A percentile compares a stretch with the other conserved stretches of the same genome.
Evolutionary conservation across 2,888 invertebrate genomes (phyloP).

Genomic region (Synergus japonicus): DNA sequence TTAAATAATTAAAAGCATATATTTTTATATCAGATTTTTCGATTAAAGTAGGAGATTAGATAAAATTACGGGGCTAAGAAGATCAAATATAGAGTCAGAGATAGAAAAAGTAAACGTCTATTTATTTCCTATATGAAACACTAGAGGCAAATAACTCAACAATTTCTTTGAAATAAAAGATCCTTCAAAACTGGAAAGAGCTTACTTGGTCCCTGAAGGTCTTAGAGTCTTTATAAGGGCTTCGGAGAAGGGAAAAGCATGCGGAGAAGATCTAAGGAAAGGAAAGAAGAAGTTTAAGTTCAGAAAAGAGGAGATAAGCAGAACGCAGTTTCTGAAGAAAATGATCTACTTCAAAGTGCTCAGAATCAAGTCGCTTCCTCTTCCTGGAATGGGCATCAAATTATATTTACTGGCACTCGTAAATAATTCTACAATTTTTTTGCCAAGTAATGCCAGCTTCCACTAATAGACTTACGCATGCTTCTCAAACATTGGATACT

Average conservation of each 20-base stretch:
- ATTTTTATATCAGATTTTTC: not conserved
- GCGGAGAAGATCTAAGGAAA: not conserved
- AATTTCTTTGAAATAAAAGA: not conserved
- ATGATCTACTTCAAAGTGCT: constrained; percentile 20
- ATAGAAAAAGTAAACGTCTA: not conserved
- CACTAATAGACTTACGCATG: no score
- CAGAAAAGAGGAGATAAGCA: not conserved
- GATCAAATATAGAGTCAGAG: not conserved
- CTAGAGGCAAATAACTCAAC: not conserved
- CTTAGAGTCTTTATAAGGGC: not conserved
- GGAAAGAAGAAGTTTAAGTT: not conserved
- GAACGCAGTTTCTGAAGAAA: constrained; percentile 5
- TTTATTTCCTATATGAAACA: constrained; percentile 2
- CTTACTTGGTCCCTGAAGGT: not conserved
- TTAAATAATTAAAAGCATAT: not conserved
- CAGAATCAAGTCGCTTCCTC: constrained; percentile 23
- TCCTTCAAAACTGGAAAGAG: constrained; percentile 1
- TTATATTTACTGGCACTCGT: constrained; percentile 5
- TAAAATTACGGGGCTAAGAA: not conserved
- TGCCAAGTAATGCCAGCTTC: not conserved
- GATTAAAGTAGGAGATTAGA: not conserved
- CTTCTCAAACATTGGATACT: no score
- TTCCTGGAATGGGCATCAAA: constrained; percentile 5
- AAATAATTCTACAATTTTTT: not conserved
- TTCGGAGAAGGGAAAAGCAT: not conserved